Evolutionary conservation across 2,113 vertebrate genomes (phyloP).

Genomic region (human): GRCh38 chr9:28008001-28008500

Average conservation of each 20-base stretch:
- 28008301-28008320: background rate
- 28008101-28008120: background rate
- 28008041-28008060: background rate
- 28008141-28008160: slow-evolving; percentile 1
- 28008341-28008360: background rate
- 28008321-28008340: background rate
- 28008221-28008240: background rate
- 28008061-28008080: background rate
- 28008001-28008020: background rate
- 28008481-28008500: background rate
- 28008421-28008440: background rate
- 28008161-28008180: background rate
- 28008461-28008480: background rate
- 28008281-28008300: background rate
- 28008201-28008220: background rate
- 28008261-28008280: background rate
- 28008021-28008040: background rate
- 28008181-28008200: background rate
- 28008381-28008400: background rate
- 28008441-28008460: background rate
- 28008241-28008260: background rate
- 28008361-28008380: background rate
- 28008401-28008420: background rate
- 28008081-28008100: background rate
- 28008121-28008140: background rate